These are phyloP conservation scores for Morus bassanus DNA, from an alignment of 2,797 vertebrate species.

Conservation along the genomic window DNA sequence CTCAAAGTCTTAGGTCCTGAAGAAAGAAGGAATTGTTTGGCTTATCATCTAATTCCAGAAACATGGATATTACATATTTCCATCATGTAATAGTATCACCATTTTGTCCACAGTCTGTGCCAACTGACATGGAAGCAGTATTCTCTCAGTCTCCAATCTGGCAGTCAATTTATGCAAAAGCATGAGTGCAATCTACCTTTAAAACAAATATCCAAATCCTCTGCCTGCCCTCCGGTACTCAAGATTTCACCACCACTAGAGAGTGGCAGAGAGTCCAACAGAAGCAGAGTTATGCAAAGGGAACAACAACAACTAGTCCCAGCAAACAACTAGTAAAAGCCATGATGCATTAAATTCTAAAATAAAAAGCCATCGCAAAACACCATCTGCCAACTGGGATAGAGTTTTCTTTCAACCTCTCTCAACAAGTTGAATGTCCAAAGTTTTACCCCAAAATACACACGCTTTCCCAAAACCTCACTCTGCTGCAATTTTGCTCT, in stretches of 20 bases:
- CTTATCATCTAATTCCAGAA: background rate
- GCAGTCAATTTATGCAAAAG: background rate
- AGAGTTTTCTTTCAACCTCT: background rate
- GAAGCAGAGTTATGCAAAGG: background rate
- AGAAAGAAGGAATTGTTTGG: background rate
- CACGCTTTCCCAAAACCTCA: background rate
- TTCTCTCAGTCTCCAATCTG: background rate
- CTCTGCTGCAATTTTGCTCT: background rate
- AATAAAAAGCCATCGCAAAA: background rate
- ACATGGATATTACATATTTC: background rate
- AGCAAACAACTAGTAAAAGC: background rate
- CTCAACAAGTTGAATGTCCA: background rate
- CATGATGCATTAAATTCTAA: background rate
- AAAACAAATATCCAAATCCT: background rate
- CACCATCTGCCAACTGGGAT: background rate
- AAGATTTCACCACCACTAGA: background rate
- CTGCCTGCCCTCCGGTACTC: background rate
- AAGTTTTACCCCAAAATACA: background rate
- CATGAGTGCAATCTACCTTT: background rate
- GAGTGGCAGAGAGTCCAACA: background rate
- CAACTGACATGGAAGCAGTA: background rate
- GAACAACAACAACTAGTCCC: background rate
- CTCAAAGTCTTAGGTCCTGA: background rate
- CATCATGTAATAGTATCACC: no score
- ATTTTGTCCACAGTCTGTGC: background rate